Evolutionary conservation across 1,140 invertebrate species (phyloP).

Genomic region (Megalonaias nervosa): DNA sequence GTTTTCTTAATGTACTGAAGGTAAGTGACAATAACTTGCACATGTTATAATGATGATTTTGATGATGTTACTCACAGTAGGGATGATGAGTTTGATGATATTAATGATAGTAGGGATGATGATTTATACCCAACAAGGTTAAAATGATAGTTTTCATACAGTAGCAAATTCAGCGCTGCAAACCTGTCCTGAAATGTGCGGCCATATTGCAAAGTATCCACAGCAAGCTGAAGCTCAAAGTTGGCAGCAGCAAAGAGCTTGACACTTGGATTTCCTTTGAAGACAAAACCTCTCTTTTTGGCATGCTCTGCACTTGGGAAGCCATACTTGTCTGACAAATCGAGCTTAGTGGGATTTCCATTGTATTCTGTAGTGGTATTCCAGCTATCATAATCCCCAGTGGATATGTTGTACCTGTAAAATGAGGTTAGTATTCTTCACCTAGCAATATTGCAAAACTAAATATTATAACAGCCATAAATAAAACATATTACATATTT

Average conservation of each 20-base stretch:
- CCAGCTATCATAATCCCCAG: slow-evolving; percentile 67
- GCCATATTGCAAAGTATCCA: slow-evolving; percentile 70
- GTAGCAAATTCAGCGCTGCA: neutral
- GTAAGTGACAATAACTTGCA: too few relatives aligned
- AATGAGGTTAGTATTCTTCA: too few relatives aligned
- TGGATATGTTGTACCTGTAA: slow-evolving; percentile 70
- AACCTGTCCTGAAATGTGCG: slow-evolving; percentile 70
- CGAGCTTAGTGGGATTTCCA: slow-evolving; percentile 41
- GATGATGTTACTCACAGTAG: too few relatives aligned
- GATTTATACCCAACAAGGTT: neutral
- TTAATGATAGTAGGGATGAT: neutral
- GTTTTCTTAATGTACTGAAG: too few relatives aligned
- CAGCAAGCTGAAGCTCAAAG: slow-evolving; percentile 59
- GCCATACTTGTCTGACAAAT: slow-evolving; percentile 52
- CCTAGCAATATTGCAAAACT: too few relatives aligned
- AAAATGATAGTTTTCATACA: neutral
- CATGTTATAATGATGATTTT: too few relatives aligned
- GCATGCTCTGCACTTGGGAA: slow-evolving; percentile 48
- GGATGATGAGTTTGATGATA: too few relatives aligned
- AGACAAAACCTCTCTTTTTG: slow-evolving; percentile 59
- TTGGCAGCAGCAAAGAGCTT: slow-evolving; percentile 63
- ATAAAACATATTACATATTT: too few relatives aligned
- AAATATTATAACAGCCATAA: too few relatives aligned
- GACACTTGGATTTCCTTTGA: slow-evolving; percentile 66
- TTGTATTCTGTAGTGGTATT: slow-evolving; percentile 45